phyloP scores from a whole-genome alignment of 1,140 invertebrate genomes.

The Rhopalosiphum padi region DNA sequence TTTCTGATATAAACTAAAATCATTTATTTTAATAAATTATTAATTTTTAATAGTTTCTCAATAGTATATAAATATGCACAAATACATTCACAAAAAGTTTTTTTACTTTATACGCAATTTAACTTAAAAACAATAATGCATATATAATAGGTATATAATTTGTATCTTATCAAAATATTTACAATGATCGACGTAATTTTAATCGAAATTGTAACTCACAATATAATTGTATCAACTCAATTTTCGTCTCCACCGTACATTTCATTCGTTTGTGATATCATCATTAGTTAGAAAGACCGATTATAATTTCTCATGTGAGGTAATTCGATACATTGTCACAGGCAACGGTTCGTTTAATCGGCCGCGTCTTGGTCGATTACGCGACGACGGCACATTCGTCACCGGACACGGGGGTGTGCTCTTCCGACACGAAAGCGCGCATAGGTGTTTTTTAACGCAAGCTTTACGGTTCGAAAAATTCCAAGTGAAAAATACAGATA shows the following conservation, averaged over 20 bases:
- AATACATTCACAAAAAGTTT: neutral
- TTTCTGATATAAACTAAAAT: neutral
- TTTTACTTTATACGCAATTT: neutral
- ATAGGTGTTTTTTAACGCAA: conserved; percentile 11
- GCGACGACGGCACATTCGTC: conserved; percentile 22
- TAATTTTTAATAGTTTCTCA: neutral
- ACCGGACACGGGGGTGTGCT: conserved; percentile 25
- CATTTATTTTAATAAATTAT: no score
- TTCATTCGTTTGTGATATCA: neutral
- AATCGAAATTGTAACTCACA: neutral
- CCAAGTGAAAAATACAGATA: neutral
- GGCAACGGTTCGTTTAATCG: conserved; percentile 52
- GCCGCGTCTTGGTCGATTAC: conserved; percentile 48
- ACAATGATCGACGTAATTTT: neutral
- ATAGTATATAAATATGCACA: no score
- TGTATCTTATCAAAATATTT: no score
- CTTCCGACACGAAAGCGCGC: conserved; percentile 17
- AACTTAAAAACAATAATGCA: neutral
- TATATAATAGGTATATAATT: no score
- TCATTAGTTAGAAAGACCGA: neutral
- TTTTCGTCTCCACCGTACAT: neutral
- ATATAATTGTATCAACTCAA: neutral
- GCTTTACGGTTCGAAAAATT: conserved; percentile 43
- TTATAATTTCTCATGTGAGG: neutral
- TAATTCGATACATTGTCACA: conserved; percentile 29